These are phyloP conservation scores for Ericerus pela DNA, from an alignment of 1,140 invertebrate species.

Conservation along the genomic window DNA sequence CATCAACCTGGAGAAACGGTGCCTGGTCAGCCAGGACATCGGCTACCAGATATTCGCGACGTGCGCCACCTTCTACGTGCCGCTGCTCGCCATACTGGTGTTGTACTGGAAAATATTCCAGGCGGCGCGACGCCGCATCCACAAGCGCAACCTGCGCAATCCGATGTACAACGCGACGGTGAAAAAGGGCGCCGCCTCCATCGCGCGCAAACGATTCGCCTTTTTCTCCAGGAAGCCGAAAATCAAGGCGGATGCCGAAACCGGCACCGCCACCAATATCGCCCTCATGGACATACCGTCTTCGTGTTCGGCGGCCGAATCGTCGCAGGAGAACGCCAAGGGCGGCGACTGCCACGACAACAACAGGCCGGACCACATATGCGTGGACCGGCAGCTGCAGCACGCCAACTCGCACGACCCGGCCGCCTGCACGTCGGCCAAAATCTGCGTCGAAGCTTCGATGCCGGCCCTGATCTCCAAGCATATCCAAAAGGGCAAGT, in stretches of 20 bases:
- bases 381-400: slow-evolving; percentile 51
- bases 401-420: slow-evolving; percentile 47
- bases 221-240: slow-evolving; percentile 15
- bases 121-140: slow-evolving; percentile 67
- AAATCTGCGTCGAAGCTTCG: not conserved
- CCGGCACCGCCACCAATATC: slow-evolving; percentile 13
- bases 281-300: slow-evolving; percentile 16
- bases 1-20: slow-evolving; percentile 38
- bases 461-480: not conserved
- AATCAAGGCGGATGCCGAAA: slow-evolving; percentile 14
- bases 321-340: slow-evolving; percentile 16
- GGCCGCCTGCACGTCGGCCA: slow-evolving; percentile 41
- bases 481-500: slow-evolving; percentile 10
- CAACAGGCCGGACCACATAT: slow-evolving; percentile 49
- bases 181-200: not conserved
- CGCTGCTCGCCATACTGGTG: slow-evolving; percentile 75
- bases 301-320: slow-evolving; percentile 16
- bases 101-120: slow-evolving; percentile 92
- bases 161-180: slow-evolving; percentile 25
- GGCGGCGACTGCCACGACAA: slow-evolving; percentile 29
- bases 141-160: slow-evolving; percentile 39
- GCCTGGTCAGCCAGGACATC: slow-evolving; percentile 77
- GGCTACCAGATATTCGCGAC: slow-evolving; percentile 81
- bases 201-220: slow-evolving; percentile 13
- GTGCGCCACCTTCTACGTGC: slow-evolving; percentile 89